These are phyloP conservation scores for Cottoperca gobio DNA, from an alignment of 2,797 vertebrate genomes.

Conservation along the genomic window DNA sequence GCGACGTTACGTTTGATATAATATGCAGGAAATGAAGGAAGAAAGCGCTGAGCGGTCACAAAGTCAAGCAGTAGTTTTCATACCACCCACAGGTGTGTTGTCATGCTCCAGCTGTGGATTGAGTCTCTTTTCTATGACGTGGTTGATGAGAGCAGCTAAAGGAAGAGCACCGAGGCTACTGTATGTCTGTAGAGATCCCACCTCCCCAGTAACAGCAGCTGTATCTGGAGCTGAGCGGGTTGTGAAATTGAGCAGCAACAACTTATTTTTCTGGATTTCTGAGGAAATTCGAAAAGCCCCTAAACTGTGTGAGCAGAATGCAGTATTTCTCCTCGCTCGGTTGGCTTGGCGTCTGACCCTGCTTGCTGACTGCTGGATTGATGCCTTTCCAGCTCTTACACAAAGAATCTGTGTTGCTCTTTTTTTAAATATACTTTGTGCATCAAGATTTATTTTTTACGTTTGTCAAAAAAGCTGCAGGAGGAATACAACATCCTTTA, in stretches of 20 bases:
- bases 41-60: background rate
- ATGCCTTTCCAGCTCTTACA: constrained; percentile 13
- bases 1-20: background rate
- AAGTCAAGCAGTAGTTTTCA: constrained; percentile 2
- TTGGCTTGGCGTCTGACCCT: constrained; percentile 35
- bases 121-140: background rate
- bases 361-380: constrained; percentile 23
- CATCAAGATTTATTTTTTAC: too few species aligned
- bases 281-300: constrained; percentile 3
- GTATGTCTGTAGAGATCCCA: background rate
- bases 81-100: background rate
- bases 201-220: background rate
- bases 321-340: constrained; percentile 20
- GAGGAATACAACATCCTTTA: background rate
- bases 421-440: too few species aligned
- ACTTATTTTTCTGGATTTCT: constrained; percentile 1
- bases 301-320: constrained; percentile 30
- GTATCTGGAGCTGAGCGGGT: background rate
- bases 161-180: background rate
- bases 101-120: background rate
- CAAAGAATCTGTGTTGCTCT: constrained; percentile 6
- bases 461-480: too few species aligned
- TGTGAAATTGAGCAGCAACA: background rate
- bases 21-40: constrained; percentile 3
- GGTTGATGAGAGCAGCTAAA: constrained; percentile 1